Percentiles rank a stretch among this genome's conserved stretches.
These are phyloP conservation scores for human (Homo sapiens) DNA, from an alignment of 2,113 vertebrate genomes.

Conservation along the genomic window GRCh38 chr2:113717001-113717500, in stretches of 20 bases:
- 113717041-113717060: background rate
- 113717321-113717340: background rate
- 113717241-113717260: background rate
- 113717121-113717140: background rate
- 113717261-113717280: background rate
- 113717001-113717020: conserved; percentile 6
- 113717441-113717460: background rate
- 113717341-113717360: conserved; percentile 16
- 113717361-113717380: conserved; percentile 12
- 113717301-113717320: background rate
- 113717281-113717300: background rate
- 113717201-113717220: background rate
- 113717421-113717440: conserved; percentile 10
- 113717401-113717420: conserved; percentile 26
- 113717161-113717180: conserved; percentile 6
- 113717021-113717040: background rate
- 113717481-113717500: background rate
- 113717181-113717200: conserved; percentile 37
- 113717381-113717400: background rate
- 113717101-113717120: background rate
- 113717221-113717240: background rate
- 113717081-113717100: background rate
- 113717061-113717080: background rate
- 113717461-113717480: background rate
- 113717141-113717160: conserved; percentile 5